Evolutionary conservation across 2,797 vertebrate species (phyloP).

Genomic region (Eulemur mongoz): DNA sequence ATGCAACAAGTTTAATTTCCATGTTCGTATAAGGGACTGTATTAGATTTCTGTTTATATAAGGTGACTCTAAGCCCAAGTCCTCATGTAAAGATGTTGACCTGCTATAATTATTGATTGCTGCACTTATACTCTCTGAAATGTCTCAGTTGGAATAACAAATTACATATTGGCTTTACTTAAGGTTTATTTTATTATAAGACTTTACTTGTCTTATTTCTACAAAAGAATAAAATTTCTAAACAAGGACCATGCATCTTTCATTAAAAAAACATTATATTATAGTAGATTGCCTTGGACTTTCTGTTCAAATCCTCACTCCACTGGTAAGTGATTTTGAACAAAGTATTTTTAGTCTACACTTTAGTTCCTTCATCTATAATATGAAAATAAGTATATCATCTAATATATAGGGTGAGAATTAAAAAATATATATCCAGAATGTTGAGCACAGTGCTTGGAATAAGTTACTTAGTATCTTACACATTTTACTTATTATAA

Average conservation of each 20-base stretch:
- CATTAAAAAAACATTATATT: background rate
- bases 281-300: background rate
- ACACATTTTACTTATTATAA: background rate
- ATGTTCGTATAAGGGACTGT: background rate
- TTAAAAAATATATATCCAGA: background rate
- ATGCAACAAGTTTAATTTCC: background rate
- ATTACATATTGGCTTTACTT: background rate
- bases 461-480: background rate
- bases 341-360: background rate
- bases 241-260: background rate
- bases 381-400: background rate
- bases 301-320: background rate
- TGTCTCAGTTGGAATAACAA: background rate
- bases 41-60: background rate
- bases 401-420: background rate
- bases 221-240: background rate
- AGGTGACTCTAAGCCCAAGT: background rate
- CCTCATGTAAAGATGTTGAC: background rate
- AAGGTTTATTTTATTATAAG: background rate
- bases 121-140: background rate
- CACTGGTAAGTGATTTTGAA: background rate
- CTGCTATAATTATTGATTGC: background rate
- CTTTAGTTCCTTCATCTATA: background rate
- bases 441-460: background rate
- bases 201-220: background rate